Percentiles rank a stretch among this genome's conserved stretches.
Conservation (phyloP, 2,797 vertebrate genomes). For the Thamnophis elegans region DNA sequence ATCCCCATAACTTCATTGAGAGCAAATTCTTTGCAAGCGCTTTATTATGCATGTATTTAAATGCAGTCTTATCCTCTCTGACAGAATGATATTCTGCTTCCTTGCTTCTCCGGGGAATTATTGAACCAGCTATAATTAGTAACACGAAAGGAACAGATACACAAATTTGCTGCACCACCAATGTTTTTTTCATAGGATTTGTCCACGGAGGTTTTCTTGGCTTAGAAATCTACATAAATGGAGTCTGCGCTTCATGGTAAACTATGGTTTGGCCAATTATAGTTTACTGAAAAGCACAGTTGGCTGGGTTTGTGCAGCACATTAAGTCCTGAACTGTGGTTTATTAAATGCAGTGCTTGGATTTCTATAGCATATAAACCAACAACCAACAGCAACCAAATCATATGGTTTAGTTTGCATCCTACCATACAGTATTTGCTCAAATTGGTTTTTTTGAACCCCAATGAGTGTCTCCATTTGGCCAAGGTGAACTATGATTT, state of each 20-base stretch:
- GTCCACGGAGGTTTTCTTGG: not conserved
- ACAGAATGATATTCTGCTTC: constrained; percentile 27
- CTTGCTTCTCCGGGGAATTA: not conserved
- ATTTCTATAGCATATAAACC: not conserved
- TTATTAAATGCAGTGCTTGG: not conserved
- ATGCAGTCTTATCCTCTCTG: constrained; percentile 11
- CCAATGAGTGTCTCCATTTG: not conserved
- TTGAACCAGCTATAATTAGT: constrained; percentile 20
- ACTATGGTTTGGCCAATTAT: not conserved
- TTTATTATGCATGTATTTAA: constrained; percentile 20
- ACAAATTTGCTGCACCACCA: constrained; percentile 18
- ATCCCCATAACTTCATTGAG: constrained; percentile 2
- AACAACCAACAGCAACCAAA: not conserved
- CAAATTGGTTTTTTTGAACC: not conserved
- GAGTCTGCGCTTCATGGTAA: not conserved
- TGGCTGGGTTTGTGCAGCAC: not conserved
- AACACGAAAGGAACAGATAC: constrained; percentile 7
- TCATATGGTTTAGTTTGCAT: not conserved
- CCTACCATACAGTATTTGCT: not conserved
- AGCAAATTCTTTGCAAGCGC: constrained; percentile 7
- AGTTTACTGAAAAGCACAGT: not conserved
- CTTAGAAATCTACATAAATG: not conserved
- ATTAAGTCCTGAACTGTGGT: not conserved
- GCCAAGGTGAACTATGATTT: not conserved
- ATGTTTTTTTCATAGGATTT: constrained; percentile 24